A percentile compares a stretch with the other conserved stretches of the same genome.
phyloP scores from a whole-genome alignment of 2,113 vertebrate species.

The Oryzias curvinotus region DNA sequence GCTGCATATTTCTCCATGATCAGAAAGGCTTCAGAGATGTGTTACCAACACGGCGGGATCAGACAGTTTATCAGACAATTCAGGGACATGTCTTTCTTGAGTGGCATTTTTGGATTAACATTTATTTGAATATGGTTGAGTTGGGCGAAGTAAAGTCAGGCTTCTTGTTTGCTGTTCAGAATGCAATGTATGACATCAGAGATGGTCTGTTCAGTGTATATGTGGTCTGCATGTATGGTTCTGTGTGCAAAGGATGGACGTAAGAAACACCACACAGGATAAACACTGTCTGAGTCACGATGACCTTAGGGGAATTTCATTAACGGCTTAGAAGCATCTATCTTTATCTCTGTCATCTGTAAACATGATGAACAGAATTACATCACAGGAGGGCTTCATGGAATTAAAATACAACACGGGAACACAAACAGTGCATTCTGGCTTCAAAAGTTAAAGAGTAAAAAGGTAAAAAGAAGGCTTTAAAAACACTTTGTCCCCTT shows the following conservation, averaged over 20 bases:
- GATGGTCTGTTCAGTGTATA: not conserved
- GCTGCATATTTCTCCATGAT: no score
- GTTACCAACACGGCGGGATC: no score
- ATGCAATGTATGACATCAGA: constrained; percentile 1
- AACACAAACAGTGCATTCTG: not conserved
- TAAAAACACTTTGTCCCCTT: constrained; percentile 5
- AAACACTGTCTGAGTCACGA: constrained; percentile 54
- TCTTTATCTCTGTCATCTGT: constrained; percentile 41
- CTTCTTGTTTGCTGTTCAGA: no score
- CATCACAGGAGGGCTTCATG: not conserved
- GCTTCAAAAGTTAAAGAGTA: constrained; percentile 8
- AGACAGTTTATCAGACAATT: no score
- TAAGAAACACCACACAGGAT: constrained; percentile 34
- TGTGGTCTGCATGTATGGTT: not conserved
- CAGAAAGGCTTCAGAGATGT: no score
- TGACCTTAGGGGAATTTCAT: constrained; percentile 55
- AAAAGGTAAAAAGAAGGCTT: constrained; percentile 2
- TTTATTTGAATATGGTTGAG: no score
- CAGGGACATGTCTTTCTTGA: no score
- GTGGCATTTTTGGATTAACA: no score
- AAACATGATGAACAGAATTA: constrained; percentile 12
- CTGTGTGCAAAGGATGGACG: constrained; percentile 11
- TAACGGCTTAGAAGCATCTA: constrained; percentile 29
- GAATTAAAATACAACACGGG: not conserved
- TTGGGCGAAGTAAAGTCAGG: no score